Evolutionary conservation across 2,797 vertebrate species (phyloP).

Genomic region (Taenioides sp.): DNA sequence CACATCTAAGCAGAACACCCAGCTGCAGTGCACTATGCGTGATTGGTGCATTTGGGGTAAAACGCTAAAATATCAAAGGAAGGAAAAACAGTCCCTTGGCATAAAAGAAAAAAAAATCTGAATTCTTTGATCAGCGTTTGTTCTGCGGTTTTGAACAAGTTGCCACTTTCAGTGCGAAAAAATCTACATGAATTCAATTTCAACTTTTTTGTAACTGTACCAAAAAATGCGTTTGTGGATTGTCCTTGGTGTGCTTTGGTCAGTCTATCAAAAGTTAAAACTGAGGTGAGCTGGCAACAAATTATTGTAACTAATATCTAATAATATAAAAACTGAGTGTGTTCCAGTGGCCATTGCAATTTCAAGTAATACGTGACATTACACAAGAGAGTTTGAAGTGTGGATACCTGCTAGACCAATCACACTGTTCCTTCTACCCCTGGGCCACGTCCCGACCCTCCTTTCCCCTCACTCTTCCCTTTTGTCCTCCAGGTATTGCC

Average conservation of each 20-base stretch:
- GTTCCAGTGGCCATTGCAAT: no score
- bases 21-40: constrained; percentile 5
- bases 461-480: no score
- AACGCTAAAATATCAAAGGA: constrained; percentile 5
- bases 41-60: constrained; percentile 11
- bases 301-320: background rate
- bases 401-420: no score
- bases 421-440: no score
- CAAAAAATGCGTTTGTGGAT: background rate
- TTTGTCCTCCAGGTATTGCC: no score
- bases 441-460: no score
- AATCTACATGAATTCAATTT: background rate
- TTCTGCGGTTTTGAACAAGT: background rate
- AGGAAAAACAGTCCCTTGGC: background rate
- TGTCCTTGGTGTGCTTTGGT: no score
- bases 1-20: background rate
- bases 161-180: background rate
- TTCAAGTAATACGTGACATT: no score
- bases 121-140: background rate
- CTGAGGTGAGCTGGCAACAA: background rate
- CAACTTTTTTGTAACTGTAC: background rate
- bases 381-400: no score
- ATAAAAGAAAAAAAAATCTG: background rate
- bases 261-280: background rate
- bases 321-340: no score